phyloP scores from a whole-genome alignment of 2,888 invertebrate genomes.

The Tortrix viridana region DNA sequence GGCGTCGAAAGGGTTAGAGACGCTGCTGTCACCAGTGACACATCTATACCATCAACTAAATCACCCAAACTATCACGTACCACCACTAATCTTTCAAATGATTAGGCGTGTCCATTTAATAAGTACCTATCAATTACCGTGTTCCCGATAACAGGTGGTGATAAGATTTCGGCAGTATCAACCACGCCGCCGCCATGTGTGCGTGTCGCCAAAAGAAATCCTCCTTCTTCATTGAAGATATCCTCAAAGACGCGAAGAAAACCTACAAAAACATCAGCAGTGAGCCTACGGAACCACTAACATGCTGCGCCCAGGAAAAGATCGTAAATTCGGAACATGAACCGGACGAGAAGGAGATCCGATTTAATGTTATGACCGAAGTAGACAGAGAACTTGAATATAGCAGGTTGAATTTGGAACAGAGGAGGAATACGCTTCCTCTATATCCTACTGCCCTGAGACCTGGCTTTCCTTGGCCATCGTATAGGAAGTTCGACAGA shows the following conservation, averaged over 20 bases:
- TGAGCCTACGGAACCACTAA: slow-evolving; percentile 59
- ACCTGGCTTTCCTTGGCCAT: slow-evolving; percentile 59
- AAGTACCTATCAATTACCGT: slow-evolving; percentile 80
- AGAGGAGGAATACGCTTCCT: slow-evolving; percentile 70
- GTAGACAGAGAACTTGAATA: slow-evolving; percentile 58
- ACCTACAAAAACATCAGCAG: slow-evolving; percentile 60
- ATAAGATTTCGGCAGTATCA: slow-evolving; percentile 74
- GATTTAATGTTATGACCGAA: slow-evolving; percentile 55
- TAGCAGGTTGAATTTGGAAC: slow-evolving; percentile 56
- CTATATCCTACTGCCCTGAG: slow-evolving; percentile 71
- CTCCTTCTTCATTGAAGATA: slow-evolving; percentile 75
- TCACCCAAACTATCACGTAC: slow-evolving; percentile 35
- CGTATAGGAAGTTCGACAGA: slow-evolving; percentile 50
- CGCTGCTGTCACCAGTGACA: slow-evolving; percentile 4
- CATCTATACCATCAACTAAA: slow-evolving; percentile 15
- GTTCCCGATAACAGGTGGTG: slow-evolving; percentile 62
- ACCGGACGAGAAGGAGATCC: slow-evolving; percentile 44
- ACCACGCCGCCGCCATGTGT: slow-evolving; percentile 68
- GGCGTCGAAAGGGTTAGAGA: no score
- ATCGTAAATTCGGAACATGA: slow-evolving; percentile 18
- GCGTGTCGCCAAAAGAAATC: slow-evolving; percentile 76
- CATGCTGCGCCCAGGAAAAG: slow-evolving; percentile 44
- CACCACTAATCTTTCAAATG: slow-evolving; percentile 58
- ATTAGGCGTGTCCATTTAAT: slow-evolving; percentile 77
- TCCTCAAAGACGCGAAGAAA: slow-evolving; percentile 65